Percentiles rank a stretch among this genome's conserved stretches.
phyloP scores from a whole-genome alignment of 2,888 invertebrate genomes.

The Leucania comma region DNA sequence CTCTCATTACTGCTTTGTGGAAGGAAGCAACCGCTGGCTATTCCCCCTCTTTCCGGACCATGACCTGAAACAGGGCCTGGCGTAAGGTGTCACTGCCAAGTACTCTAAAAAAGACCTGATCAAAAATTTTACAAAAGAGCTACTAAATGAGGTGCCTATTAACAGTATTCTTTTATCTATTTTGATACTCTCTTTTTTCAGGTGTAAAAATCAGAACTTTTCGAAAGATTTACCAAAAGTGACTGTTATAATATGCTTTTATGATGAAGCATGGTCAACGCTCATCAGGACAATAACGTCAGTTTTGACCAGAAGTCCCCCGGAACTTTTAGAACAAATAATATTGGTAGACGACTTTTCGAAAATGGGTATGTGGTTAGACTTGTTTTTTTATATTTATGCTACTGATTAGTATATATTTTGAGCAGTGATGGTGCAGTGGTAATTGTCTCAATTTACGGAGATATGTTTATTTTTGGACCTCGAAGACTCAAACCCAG shows the following conservation, averaged over 20 bases:
- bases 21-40: too few relatives aligned
- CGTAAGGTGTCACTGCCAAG: too few relatives aligned
- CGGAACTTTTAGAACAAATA: slow-evolving; percentile 95
- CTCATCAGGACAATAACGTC: slow-evolving; percentile 97
- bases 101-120: too few relatives aligned
- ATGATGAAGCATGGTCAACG: slow-evolving; percentile 99
- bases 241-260: slow-evolving; percentile 97
- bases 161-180: neutral
- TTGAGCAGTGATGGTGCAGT: too few relatives aligned
- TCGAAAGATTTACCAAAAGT: slow-evolving; percentile 93
- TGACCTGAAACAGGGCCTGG: too few relatives aligned
- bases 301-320: slow-evolving; percentile 97
- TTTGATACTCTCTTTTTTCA: slow-evolving; percentile 73
- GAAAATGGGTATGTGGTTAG: slow-evolving; percentile 93
- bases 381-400: neutral
- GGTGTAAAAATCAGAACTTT: slow-evolving; percentile 93
- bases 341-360: slow-evolving; percentile 99
- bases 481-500: too few relatives aligned
- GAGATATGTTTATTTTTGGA: too few relatives aligned
- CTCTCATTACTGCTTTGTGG: too few relatives aligned
- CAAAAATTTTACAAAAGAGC: neutral
- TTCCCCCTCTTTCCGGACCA: too few relatives aligned
- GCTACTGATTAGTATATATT: neutral
- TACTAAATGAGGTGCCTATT: neutral
- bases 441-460: too few relatives aligned